These are phyloP conservation scores for Ceryle rudis DNA, from an alignment of 2,797 vertebrate species.

Conservation along the genomic window DNA sequence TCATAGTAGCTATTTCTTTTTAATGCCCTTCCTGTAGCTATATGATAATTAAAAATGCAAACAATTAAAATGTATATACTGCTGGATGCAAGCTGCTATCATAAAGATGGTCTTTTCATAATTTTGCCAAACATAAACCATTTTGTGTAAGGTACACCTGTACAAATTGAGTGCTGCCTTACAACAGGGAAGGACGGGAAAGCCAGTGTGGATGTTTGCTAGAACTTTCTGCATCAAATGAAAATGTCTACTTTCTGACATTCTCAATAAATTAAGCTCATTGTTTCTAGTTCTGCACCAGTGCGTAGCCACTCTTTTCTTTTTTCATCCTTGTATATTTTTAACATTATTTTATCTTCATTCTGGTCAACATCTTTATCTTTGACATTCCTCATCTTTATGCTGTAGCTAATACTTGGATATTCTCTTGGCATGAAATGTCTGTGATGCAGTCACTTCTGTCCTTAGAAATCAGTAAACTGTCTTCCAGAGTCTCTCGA, in stretches of 20 bases:
- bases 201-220: neutral
- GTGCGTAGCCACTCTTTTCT: neutral
- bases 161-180: neutral
- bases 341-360: neutral
- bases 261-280: neutral
- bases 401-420: neutral
- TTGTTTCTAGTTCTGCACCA: neutral
- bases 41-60: neutral
- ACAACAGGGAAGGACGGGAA: neutral
- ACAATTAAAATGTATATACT: neutral
- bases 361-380: neutral
- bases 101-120: neutral
- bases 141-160: neutral
- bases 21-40: neutral
- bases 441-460: neutral
- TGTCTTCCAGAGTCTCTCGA: neutral
- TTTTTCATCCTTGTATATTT: neutral
- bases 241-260: neutral
- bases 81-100: neutral
- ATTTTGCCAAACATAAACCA: neutral
- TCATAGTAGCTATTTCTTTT: neutral
- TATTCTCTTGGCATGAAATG: neutral
- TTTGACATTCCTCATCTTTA: neutral
- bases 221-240: neutral
- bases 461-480: neutral